Percentiles rank a stretch among this genome's conserved stretches.
Conservation (phyloP, 2,113 vertebrate genomes). For the Neotoma lepida region DNA sequence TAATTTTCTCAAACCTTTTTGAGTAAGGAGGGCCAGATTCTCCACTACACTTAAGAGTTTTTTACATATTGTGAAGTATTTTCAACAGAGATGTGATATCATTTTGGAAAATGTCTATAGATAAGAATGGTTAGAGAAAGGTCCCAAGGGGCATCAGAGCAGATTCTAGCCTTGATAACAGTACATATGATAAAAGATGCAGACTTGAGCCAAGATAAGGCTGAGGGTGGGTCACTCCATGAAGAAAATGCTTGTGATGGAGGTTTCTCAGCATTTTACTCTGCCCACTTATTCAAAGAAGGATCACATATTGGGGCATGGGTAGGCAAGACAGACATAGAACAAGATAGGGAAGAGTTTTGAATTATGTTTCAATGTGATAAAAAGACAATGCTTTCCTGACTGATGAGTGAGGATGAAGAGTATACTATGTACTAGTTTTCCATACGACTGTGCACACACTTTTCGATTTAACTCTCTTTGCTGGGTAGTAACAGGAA, state of each 20-base stretch:
- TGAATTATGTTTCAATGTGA: neutral
- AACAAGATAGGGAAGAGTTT: neutral
- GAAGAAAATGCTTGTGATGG: neutral
- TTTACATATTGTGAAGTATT: neutral
- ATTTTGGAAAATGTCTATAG: neutral
- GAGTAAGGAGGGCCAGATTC: neutral
- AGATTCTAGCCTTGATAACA: fast-evolving
- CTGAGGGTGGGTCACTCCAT: neutral
- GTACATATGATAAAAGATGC: neutral
- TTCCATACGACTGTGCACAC: neutral
- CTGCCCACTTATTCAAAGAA: neutral
- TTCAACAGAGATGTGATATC: neutral
- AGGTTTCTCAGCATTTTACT: neutral
- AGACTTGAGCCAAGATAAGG: neutral
- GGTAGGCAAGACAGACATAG: neutral
- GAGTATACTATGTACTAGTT: neutral
- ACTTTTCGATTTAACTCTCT: neutral
- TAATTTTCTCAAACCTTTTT: neutral
- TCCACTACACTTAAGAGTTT: neutral
- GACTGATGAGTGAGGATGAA: neutral
- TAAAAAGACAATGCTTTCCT: neutral
- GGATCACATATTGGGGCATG: neutral
- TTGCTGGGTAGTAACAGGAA: neutral
- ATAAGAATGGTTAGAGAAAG: neutral
- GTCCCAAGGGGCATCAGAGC: neutral